A percentile compares a stretch with the other conserved stretches of the same genome.
Evolutionary conservation across 2,888 invertebrate species (phyloP).

Genomic region (Pterobdella sp.): DNA sequence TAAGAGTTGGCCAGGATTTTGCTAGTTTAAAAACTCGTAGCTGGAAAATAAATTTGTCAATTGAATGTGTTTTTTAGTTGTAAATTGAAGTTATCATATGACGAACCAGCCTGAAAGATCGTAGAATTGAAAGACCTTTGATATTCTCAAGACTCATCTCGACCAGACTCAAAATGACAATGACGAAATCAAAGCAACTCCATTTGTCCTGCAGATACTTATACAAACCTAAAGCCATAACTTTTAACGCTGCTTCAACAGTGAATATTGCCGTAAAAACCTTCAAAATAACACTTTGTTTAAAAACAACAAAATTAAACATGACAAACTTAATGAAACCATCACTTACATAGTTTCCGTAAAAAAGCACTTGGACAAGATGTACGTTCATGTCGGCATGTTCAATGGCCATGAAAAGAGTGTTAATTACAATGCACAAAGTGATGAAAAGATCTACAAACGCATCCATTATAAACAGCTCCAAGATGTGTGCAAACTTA

Average conservation of each 20-base stretch:
- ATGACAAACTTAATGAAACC: not conserved
- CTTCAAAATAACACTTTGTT: constrained; percentile 54
- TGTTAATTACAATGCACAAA: constrained; percentile 92
- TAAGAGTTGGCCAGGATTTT: constrained; percentile 96
- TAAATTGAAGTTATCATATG: not conserved
- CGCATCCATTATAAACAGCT: constrained; percentile 90
- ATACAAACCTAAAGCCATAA: constrained; percentile 92
- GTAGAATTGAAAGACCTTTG: constrained; percentile 88
- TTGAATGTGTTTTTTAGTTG: not conserved
- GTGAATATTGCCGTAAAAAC: constrained; percentile 95
- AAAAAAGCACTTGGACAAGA: constrained; percentile 69
- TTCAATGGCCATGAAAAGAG: constrained; percentile 92
- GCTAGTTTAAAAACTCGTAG: constrained; percentile 97
- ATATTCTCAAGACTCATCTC: constrained; percentile 88
- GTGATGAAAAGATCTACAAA: constrained; percentile 97
- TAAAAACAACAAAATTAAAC: not conserved
- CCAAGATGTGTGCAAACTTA: constrained; percentile 67
- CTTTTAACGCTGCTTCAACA: constrained; percentile 84
- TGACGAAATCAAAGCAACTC: constrained; percentile 98
- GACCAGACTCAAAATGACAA: constrained; percentile 85
- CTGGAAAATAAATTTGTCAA: constrained; percentile 55
- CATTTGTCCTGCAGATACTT: constrained; percentile 96
- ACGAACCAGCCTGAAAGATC: constrained; percentile 91
- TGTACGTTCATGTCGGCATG: constrained; percentile 85
- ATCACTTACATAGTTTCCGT: constrained; percentile 82